Percentiles rank a stretch among this genome's conserved stretches.
Evolutionary conservation across 2,888 invertebrate genomes (phyloP).

Genomic region (Neocrepidodera transversa): DNA sequence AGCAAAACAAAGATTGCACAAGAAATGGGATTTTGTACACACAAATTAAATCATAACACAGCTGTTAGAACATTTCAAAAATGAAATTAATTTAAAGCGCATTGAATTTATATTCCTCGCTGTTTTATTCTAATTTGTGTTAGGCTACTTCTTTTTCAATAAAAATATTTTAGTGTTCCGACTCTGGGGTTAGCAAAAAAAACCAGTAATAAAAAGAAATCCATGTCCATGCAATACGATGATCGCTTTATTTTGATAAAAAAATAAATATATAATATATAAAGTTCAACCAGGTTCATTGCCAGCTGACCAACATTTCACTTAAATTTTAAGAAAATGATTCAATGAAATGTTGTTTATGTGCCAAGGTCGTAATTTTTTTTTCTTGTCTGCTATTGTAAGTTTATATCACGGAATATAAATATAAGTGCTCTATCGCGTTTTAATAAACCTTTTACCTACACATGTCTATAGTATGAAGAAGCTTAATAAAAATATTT

Average conservation of each 20-base stretch:
- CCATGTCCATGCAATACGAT: background rate
- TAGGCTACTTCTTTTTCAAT: too few relatives aligned
- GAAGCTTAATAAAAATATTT: too few relatives aligned
- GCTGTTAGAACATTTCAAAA: constrained; percentile 12
- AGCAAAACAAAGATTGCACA: constrained; percentile 22
- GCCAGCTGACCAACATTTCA: constrained; percentile 29
- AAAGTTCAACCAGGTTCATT: constrained; percentile 32
- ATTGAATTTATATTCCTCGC: background rate
- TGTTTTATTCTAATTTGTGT: too few relatives aligned
- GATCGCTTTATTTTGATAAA: background rate
- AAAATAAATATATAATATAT: constrained; percentile 14
- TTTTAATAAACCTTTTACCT: too few relatives aligned
- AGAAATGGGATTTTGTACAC: constrained; percentile 21
- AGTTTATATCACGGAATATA: background rate
- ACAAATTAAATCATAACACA: constrained; percentile 21
- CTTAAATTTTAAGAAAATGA: constrained; percentile 16
- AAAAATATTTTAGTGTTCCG: too few relatives aligned
- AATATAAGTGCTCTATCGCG: too few relatives aligned
- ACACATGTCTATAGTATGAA: too few relatives aligned
- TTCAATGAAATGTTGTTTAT: constrained; percentile 23
- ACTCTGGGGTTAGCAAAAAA: too few relatives aligned
- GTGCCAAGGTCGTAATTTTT: constrained; percentile 21
- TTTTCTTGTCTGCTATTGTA: background rate
- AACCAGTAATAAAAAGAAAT: constrained; percentile 4
- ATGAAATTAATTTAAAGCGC: constrained; percentile 7